Evolutionary conservation across 2,888 invertebrate species (phyloP).

Genomic region (Leucoma salicis): DNA sequence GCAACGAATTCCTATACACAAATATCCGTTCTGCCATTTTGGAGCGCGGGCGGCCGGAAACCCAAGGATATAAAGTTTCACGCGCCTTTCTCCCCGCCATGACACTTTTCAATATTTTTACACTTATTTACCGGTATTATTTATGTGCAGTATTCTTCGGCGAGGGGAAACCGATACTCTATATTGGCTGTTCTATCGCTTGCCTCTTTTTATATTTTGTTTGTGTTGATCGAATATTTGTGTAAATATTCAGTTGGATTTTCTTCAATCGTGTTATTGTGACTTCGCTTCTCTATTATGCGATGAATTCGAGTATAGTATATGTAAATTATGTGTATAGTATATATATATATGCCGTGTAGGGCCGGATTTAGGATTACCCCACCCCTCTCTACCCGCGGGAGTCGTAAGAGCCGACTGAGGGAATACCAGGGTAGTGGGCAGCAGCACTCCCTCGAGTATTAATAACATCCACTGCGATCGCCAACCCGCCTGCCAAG

Average conservation of each 20-base stretch:
- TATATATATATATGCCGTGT: no score
- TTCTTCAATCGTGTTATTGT: background rate
- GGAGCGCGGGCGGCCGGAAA: conserved; percentile 75
- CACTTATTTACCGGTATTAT: conserved; percentile 80
- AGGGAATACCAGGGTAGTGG: no score
- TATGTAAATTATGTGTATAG: no score
- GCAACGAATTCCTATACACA: conserved; percentile 59
- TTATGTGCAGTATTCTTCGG: conserved; percentile 73
- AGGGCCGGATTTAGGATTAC: no score
- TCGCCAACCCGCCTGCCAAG: no score
- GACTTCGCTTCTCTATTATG: background rate
- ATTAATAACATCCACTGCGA: no score
- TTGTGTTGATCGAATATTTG: conserved; percentile 17
- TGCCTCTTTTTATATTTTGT: conserved; percentile 42
- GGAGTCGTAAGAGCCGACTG: no score
- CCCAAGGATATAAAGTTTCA: conserved; percentile 77
- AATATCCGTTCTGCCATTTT: conserved; percentile 79
- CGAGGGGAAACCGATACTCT: conserved; percentile 56
- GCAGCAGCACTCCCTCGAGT: no score
- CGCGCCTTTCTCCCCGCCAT: conserved; percentile 73
- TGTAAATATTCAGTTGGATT: background rate
- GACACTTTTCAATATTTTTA: conserved; percentile 81
- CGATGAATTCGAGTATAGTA: no score
- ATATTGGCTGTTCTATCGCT: conserved; percentile 49
- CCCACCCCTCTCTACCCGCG: no score